Conservation (phyloP, 2,888 invertebrate genomes). For the Aphodius sticticus region DNA sequence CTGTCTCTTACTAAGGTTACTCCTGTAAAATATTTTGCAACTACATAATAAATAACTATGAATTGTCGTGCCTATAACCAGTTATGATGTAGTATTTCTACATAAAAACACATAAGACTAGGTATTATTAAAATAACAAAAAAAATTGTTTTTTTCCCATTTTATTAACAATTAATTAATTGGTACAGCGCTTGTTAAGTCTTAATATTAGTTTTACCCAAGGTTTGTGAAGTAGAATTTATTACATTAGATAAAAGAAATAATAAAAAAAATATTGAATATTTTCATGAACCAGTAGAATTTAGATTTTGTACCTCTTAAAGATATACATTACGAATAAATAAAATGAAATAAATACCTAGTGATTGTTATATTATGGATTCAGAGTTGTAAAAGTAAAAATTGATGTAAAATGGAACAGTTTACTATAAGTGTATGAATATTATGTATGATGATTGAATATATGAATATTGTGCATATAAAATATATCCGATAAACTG, state of each 20-base stretch:
- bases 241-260: slow-evolving; percentile 37
- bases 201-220: slow-evolving; percentile 38
- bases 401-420: slow-evolving; percentile 31
- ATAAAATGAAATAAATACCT: slow-evolving; percentile 7
- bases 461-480: slow-evolving; percentile 33
- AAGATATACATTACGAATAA: slow-evolving; percentile 37
- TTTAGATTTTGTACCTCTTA: slow-evolving; percentile 57
- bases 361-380: slow-evolving; percentile 25
- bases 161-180: slow-evolving; percentile 9
- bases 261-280: slow-evolving; percentile 45
- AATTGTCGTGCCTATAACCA: slow-evolving; percentile 56
- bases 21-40: slow-evolving; percentile 16
- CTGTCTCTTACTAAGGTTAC: slow-evolving; percentile 11
- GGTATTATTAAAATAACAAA: neutral
- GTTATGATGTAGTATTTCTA: slow-evolving; percentile 40
- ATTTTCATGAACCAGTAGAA: slow-evolving; percentile 58
- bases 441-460: slow-evolving; percentile 29
- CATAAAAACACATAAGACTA: slow-evolving; percentile 7
- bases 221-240: slow-evolving; percentile 41
- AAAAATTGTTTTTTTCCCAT: neutral
- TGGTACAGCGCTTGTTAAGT: slow-evolving; percentile 33
- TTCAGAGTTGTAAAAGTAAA: slow-evolving; percentile 28
- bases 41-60: slow-evolving; percentile 24
- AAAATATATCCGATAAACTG: slow-evolving; percentile 34
- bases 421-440: slow-evolving; percentile 24